Evolutionary conservation across 2,113 vertebrate genomes (phyloP), one percentile per base, ranked within the genome.

Genomic region (Scatophagus argus): DNA sequence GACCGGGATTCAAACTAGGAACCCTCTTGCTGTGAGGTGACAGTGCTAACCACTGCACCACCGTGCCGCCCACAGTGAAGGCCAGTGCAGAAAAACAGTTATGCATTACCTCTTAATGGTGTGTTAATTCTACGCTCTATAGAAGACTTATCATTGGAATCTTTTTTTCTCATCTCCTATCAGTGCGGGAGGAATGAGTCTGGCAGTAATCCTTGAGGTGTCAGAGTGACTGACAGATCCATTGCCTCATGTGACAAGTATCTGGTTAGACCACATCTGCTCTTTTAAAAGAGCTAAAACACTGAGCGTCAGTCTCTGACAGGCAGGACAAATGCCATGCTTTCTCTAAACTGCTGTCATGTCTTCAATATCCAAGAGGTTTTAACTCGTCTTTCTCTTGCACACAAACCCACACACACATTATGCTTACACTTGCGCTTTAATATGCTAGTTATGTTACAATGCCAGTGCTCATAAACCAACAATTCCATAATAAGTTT

Each of bases 221-320:
- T 76, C 83, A 56, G 16, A 9, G 6, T 90, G 92, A 92, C 65
- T 80, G 87, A 89, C 86, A 74, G 76, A 79, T 82, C 81, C 69
- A 80, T 75, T 82, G 83, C 75, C 29, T 90, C 87, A 3, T 83
- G 81, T 83, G 89, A 90, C 86, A 87, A 82, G 79, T 70, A 73
- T 87, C 87, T 89, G 67, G 74, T 83, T 77, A 51, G 76, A 84
- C 66, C 71, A 34, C 71, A 69, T 86, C 73, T 66, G 70, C 89
- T 87, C 84, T 87, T 67, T 71, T 61, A 59, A 83, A 5, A 1
- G 62, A 73, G 77, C 76, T 75, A 67, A 85, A 86, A 77, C 27
- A 52, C 77, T 32, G 67, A 73, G 66, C n/a, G 31, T 70, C 78
- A 73, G 7, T 79, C 58, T 74, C 74, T 87, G 89, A 88, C 87